phyloP scores from a whole-genome alignment of 2,888 invertebrate genomes.

The Colletes collaris region DNA sequence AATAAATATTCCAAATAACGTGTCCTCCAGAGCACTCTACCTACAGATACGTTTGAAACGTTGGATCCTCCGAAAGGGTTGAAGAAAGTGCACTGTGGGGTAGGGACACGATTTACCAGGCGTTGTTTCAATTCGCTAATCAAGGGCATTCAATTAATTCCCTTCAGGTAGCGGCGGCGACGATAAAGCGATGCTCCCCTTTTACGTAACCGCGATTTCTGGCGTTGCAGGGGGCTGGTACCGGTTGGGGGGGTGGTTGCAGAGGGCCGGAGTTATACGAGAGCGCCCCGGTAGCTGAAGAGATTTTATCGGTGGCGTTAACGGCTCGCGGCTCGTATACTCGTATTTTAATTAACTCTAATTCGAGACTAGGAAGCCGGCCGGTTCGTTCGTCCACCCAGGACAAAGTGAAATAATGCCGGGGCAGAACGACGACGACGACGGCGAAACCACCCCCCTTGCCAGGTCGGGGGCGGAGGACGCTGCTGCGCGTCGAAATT shows the following conservation, averaged over 20 bases:
- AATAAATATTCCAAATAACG: too few species aligned
- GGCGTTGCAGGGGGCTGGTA: not conserved
- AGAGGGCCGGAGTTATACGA: not conserved
- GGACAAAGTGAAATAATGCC: constrained; percentile 66
- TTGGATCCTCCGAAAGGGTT: too few species aligned
- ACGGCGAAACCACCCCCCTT: too few species aligned
- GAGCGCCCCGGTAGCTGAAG: not conserved
- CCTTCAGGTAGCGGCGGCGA: not conserved
- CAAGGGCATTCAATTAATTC: not conserved
- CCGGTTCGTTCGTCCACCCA: constrained; percentile 41
- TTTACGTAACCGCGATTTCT: constrained; percentile 14
- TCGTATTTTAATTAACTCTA: constrained; percentile 70
- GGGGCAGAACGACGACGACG: not conserved
- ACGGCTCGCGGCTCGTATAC: constrained; percentile 38
- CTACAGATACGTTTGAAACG: too few species aligned
- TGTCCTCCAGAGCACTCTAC: too few species aligned
- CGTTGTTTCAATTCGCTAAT: too few species aligned
- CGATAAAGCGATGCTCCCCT: not conserved
- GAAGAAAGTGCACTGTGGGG: too few species aligned
- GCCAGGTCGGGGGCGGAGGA: not conserved
- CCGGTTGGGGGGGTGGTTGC: too few species aligned
- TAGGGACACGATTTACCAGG: too few species aligned
- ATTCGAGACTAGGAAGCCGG: constrained; percentile 57
- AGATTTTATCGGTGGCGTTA: constrained; percentile 65
- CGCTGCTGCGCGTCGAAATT: constrained; percentile 51